These are phyloP conservation scores for Tromatobia lineatoria DNA, from an alignment of 2,888 invertebrate species.

Conservation along the genomic window DNA sequence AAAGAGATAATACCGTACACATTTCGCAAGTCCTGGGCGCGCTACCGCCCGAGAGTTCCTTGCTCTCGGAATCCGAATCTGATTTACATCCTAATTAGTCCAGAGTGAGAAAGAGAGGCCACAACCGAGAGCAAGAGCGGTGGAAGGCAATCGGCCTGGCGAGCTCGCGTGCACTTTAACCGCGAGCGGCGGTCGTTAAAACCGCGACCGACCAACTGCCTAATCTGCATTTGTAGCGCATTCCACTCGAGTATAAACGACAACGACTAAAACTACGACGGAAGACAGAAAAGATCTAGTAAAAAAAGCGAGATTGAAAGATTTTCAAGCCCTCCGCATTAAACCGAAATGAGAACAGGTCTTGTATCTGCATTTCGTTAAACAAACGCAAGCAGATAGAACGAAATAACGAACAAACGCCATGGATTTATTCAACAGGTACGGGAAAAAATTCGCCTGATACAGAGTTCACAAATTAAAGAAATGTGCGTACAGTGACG, in stretches of 20 bases:
- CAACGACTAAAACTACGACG: constrained; percentile 41
- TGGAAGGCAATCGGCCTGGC: constrained; percentile 54
- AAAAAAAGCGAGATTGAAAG: constrained; percentile 34
- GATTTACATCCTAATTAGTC: constrained; percentile 81
- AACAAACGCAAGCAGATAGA: constrained; percentile 17
- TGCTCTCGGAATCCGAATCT: constrained; percentile 75
- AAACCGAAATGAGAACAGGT: constrained; percentile 49
- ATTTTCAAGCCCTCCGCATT: background rate
- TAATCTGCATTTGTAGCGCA: constrained; percentile 78
- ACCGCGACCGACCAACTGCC: constrained; percentile 72
- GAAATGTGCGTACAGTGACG: constrained; percentile 12
- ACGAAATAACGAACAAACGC: constrained; percentile 44
- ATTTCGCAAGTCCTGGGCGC: constrained; percentile 56
- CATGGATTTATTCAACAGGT: constrained; percentile 44
- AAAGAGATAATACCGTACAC: constrained; percentile 54
- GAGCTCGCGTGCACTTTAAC: constrained; percentile 71
- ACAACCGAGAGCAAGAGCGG: constrained; percentile 29
- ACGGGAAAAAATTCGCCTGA: constrained; percentile 21
- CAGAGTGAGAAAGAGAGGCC: constrained; percentile 54
- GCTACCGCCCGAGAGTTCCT: constrained; percentile 57
- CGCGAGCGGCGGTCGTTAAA: constrained; percentile 72
- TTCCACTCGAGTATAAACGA: constrained; percentile 66
- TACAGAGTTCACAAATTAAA: constrained; percentile 30
- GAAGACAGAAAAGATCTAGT: constrained; percentile 18
- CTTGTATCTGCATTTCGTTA: constrained; percentile 32